Evolutionary conservation across 2,888 invertebrate genomes (phyloP), one percentile per base, ranked within the genome.

Genomic region (Petrophora chlorosata): DNA sequence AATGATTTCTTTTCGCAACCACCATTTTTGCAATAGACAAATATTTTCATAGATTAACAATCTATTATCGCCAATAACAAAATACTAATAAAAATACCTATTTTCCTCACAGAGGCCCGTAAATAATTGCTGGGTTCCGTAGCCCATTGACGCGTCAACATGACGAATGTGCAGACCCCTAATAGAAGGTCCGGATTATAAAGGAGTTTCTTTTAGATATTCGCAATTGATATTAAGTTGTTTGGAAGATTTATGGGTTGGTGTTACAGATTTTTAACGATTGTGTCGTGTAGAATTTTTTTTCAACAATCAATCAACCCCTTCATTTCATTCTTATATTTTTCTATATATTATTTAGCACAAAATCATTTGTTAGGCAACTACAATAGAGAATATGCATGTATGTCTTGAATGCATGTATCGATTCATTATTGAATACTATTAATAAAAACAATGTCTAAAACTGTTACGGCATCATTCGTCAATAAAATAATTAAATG

Each of bases 111-210:
- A 41, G 42, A 47, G 39, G 59, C 40, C 52, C 65, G 68, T 76
- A 76, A 76, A 78, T 78, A 74, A 76, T 77, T 71, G 73, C 60
- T 46, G 45, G 53, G 56, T 49, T 42, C 54, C 47, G 61, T 36
- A 51, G 41, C 34, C 66, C 56, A 74, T 76, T 71, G 77, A 78
- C 65, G 76, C 73, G 79, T 75, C 79, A 75, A 68, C 69, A 69
- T 73, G 77, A 80, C 70, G 73, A 70, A 79, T 80, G 76, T 59
- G 51, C 45, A 52, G 57, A 44, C 3, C 56, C 53, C 49, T 36
- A 47, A 41, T 35, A 47, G 28, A 35, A 15, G 40, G 14, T 28
- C 12, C 13, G 23, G 47, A 32, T 48, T 41, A 16, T 25, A 47
- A 34, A 40, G 9, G 32, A 14, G 12, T 30, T 41, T 30, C 47